Evolutionary conservation across 2,888 invertebrate genomes (phyloP).

Genomic region (Agrotis puta): DNA sequence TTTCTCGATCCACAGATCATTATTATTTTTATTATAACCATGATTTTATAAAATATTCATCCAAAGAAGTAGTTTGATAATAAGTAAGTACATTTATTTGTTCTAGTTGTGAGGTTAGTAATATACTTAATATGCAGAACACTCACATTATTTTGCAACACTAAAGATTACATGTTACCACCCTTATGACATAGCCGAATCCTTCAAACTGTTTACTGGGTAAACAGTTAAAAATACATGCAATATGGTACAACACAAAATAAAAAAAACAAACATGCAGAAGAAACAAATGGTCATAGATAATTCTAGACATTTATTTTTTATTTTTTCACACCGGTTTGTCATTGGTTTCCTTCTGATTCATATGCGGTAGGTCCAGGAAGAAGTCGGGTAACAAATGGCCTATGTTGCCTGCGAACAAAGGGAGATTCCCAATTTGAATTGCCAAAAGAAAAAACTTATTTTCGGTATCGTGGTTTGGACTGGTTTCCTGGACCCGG

Average conservation of each 20-base stretch:
- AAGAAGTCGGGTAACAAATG: constrained; percentile 97
- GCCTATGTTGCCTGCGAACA: constrained; percentile 91
- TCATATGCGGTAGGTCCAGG: constrained; percentile 90
- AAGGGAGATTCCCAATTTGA: constrained; percentile 73
- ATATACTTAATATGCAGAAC: no score
- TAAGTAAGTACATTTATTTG: no score
- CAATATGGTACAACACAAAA: constrained; percentile 45
- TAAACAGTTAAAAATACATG: constrained; percentile 1
- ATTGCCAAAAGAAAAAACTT: constrained; percentile 48
- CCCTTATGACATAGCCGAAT: background rate
- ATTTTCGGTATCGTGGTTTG: constrained; percentile 30
- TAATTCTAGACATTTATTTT: constrained; percentile 47
- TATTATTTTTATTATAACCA: no score
- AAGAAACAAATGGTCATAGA: constrained; percentile 75
- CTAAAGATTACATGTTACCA: background rate
- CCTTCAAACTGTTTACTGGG: background rate
- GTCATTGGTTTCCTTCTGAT: constrained; percentile 61
- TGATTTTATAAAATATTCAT: no score
- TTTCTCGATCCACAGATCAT: no score
- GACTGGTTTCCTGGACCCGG: constrained; percentile 58
- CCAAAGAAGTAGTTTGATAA: no score
- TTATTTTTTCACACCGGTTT: constrained; percentile 79
- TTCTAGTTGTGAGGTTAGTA: no score
- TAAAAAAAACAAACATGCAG: constrained; percentile 45
- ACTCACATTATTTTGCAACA: background rate